Base-by-base conservation (phyloP, 2,797 vertebrate genomes). In the Cuculus canorus region DNA sequence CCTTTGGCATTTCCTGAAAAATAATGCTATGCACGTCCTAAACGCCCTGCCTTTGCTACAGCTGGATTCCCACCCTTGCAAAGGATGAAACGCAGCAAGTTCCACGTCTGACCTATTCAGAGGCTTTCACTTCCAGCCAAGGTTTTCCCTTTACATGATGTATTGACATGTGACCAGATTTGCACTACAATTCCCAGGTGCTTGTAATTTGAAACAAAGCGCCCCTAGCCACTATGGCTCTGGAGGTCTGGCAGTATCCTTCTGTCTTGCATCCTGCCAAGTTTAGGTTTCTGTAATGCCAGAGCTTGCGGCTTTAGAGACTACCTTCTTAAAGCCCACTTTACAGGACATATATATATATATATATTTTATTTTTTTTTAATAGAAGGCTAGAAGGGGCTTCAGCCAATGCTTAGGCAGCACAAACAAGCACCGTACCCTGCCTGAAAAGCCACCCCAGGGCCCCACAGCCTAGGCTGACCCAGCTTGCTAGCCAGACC, bases 151-250 rank as follows among this genome's bases (percentile, higher is more conserved):
- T 45, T 22, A 27, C 15, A 5, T 10, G 6, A 45, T 7, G 6
- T 22, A 47, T 35, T n/a, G 17, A 83, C 41, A 21, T 2, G 5
- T 14, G 16, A 57, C 33, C 16, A 87, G 56, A 47, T 32, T 64
- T 91, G 19, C 37, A 27, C 15, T 27, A 28, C 30, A 65, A 32
- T 33, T n/a, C 70, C 70, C 50, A 73, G 19, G 19, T n/a, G 30
- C 7, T 65, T 35, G 24, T n/a, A 28, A 82, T 43, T 39, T 2
- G 0, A 66, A 87, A 59, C 24, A 68, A 57, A 69, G 48, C 0
- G 0, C 8, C 2, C 0, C 27, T 10, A 41, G 43, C 21, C 45
- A 6, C 53, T 2, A 5, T 10, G 11, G 32, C 7, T 47, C 10
- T 24, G 19, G 30, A 54, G 12, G 14, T 41, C 50, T 75, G 41